phyloP scores from a whole-genome alignment of 2,113 vertebrate genomes.

The Piaya cayana region DNA sequence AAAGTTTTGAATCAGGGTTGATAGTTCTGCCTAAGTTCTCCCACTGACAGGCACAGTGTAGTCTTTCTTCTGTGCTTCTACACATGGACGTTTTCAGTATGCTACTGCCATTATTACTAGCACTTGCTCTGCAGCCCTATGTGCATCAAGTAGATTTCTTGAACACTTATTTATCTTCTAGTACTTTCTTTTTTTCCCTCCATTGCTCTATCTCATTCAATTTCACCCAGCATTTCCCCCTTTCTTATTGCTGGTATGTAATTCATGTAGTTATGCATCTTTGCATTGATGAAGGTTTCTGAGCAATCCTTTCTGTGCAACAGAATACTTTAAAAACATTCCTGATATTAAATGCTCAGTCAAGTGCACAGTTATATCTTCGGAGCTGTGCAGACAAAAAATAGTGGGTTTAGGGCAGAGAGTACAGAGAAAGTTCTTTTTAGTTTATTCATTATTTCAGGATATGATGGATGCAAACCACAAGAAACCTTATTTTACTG shows the following conservation, averaged over 20 bases:
- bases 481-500: not conserved
- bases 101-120: not conserved
- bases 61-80: not conserved
- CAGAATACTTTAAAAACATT: constrained; percentile 59
- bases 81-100: accelerated
- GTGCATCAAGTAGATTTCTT: not conserved
- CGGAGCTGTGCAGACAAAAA: not conserved
- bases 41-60: not conserved
- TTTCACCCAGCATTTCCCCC: constrained; percentile 73
- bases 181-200: constrained; percentile 44
- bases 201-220: constrained; percentile 63
- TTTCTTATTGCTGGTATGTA: constrained; percentile 71
- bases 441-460: not conserved
- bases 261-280: constrained; percentile 64
- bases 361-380: not conserved
- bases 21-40: not conserved
- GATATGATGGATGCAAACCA: not conserved
- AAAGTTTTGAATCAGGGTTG: not conserved
- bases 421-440: not conserved
- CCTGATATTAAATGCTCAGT: constrained; percentile 66
- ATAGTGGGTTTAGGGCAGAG: not conserved
- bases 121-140: not conserved
- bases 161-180: constrained; percentile 37
- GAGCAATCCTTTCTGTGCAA: constrained; percentile 54
- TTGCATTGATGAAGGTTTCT: constrained; percentile 52